Evolutionary conservation across 2,888 invertebrate species (phyloP), one percentile per base, ranked within the genome.

Genomic region (Endotricha flammealis): DNA sequence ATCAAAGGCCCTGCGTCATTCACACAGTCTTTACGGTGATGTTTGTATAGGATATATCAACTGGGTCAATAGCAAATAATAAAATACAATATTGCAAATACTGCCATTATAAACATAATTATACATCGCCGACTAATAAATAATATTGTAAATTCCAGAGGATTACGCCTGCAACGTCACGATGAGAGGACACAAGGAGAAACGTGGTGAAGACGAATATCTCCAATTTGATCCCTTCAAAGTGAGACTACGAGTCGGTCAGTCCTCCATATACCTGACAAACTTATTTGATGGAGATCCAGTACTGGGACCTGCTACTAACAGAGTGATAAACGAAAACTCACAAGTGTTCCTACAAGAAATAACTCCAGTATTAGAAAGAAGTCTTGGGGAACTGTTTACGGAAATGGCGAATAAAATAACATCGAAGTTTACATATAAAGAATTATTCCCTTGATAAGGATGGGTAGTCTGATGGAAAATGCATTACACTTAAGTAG

Each of bases 371-470:
- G 90, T 89, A 12, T 60, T 92, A 55, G 92, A 92, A 56, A 71
- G 83, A 27, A 87, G 91, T 9, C 79, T 92, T 27, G 88, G 89
- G 1, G 89, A 90, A 29, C 88, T 91, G 39, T 91, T 93, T 52
- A 91, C 91, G 0, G 89, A 90, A 44, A 90, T 92, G 58, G 90
- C 92, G 0, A 92, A 92, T 56, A 91, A 89, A 64, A 91, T 93
- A 42, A 91, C 91, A 0, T 81, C 88, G 8, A 88, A 88, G 36
- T 92, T 92, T 60, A 90, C 91, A 2, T 92, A 91, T 59, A 88
- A 91, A 46, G 92, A 92, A 80, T 72, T 93, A 36, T 92, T 92
- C 59, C 91, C 92, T 13, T 87, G 63, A 74, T 57, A 34, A 35
- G 35, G 43, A 36, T 13, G n/a, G n/a, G n/a, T n/a, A n/a, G n/a